Evolutionary conservation across 2,797 vertebrate species (phyloP).

Genomic region (Rhyacichthys aspro): DNA sequence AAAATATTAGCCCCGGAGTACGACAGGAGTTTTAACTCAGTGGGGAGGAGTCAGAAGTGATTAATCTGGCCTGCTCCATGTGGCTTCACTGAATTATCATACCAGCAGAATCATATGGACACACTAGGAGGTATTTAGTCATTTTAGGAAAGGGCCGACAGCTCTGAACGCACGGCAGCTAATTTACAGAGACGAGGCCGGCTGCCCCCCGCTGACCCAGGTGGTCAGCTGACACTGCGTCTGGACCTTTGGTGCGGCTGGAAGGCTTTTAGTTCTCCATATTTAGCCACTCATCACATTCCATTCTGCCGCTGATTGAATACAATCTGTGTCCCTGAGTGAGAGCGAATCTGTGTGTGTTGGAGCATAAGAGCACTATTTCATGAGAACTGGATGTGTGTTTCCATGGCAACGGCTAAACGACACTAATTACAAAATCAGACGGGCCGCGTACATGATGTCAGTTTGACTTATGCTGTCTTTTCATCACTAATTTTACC

Average conservation of each 20-base stretch:
- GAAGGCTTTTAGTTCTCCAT: conserved; percentile 1
- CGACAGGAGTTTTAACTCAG: conserved; percentile 22
- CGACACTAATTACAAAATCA: conserved; percentile 35
- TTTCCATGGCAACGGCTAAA: conserved; percentile 39
- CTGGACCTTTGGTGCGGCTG: conserved; percentile 24
- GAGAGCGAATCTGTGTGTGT: neutral
- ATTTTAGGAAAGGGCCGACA: conserved; percentile 45
- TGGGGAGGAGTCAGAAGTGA: conserved; percentile 40
- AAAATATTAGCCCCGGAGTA: conserved; percentile 12
- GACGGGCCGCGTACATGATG: conserved; percentile 12
- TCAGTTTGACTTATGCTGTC: conserved; percentile 15
- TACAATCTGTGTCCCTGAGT: neutral
- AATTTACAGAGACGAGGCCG: conserved; percentile 33
- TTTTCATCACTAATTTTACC: conserved; percentile 12
- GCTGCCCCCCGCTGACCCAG: conserved; percentile 17
- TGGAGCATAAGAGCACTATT: neutral
- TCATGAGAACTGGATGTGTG: conserved; percentile 14
- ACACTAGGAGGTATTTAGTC: conserved; percentile 16
- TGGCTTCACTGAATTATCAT: conserved; percentile 32
- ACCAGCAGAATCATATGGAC: conserved; percentile 28
- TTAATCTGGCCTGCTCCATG: conserved; percentile 35
- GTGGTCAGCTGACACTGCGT: conserved; percentile 26
- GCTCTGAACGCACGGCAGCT: conserved; percentile 19
- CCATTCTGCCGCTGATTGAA: conserved; percentile 12
- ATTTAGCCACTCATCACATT: conserved; percentile 14